phyloP scores from a whole-genome alignment of 2,888 invertebrate species.

The Cantharis flavilabris region DNA sequence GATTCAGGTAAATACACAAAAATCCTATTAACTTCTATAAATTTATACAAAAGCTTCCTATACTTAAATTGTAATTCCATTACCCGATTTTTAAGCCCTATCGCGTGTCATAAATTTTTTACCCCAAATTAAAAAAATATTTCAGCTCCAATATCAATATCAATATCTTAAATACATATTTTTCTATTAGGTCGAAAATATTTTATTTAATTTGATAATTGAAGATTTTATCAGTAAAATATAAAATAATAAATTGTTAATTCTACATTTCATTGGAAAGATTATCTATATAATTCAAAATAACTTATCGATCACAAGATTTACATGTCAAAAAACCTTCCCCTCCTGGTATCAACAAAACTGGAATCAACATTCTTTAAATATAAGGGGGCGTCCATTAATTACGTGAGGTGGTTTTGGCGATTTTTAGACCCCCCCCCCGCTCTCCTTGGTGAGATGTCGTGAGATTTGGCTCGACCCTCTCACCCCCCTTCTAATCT shows the following conservation, averaged over 20 bases:
- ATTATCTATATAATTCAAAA: background rate
- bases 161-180: background rate
- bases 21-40: background rate
- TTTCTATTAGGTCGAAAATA: background rate
- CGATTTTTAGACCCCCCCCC: no score
- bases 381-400: no score
- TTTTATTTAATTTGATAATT: background rate
- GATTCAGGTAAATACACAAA: background rate
- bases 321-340: no score
- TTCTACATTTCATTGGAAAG: background rate
- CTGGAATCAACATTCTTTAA: background rate
- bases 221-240: background rate
- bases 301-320: background rate
- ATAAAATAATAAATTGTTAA: background rate
- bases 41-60: background rate
- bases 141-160: background rate
- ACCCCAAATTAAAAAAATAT: background rate
- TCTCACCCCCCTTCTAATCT: no score
- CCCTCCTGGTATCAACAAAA: background rate
- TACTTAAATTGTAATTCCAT: background rate
- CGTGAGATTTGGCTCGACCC: no score
- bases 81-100: background rate
- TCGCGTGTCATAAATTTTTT: background rate
- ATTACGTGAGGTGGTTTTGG: no score
- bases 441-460: no score